Evolutionary conservation across 35 echinoderm and acorn worm genomes (phyloP).

Genomic region (Chiridota heheva): DNA sequence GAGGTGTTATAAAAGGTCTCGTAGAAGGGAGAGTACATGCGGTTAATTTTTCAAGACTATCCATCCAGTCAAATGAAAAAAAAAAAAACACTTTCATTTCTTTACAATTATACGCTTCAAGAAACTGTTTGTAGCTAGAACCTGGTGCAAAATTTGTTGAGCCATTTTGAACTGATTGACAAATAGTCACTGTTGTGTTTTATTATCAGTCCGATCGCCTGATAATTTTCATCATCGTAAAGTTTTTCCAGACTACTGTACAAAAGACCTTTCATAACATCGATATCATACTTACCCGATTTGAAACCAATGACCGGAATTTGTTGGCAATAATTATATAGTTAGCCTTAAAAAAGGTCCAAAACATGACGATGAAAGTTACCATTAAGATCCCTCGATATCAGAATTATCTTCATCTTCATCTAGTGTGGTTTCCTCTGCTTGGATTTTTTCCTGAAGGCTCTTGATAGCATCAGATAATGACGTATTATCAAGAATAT

Average conservation of each 20-base stretch:
- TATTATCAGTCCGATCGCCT: not conserved
- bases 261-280: not conserved
- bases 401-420: not conserved
- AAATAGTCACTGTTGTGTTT: constrained; percentile 16
- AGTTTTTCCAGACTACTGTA: not conserved
- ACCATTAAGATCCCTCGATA: not conserved
- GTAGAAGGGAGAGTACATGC: not conserved
- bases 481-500: too few relatives aligned
- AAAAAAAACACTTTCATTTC: not conserved
- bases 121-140: constrained; percentile 2
- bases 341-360: not conserved
- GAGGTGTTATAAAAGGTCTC: not conserved
- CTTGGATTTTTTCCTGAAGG: not conserved
- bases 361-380: not conserved
- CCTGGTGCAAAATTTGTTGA: not conserved
- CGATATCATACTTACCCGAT: not conserved
- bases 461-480: too few relatives aligned
- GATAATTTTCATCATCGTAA: not conserved
- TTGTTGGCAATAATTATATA: not conserved
- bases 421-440: not conserved
- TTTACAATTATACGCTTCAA: not conserved
- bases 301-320: constrained; percentile 1
- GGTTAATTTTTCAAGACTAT: not conserved
- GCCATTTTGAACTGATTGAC: constrained; percentile 13
- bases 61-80: constrained; percentile 9